phyloP scores from a whole-genome alignment of 2,888 invertebrate genomes.

The Arenicola marina region DNA sequence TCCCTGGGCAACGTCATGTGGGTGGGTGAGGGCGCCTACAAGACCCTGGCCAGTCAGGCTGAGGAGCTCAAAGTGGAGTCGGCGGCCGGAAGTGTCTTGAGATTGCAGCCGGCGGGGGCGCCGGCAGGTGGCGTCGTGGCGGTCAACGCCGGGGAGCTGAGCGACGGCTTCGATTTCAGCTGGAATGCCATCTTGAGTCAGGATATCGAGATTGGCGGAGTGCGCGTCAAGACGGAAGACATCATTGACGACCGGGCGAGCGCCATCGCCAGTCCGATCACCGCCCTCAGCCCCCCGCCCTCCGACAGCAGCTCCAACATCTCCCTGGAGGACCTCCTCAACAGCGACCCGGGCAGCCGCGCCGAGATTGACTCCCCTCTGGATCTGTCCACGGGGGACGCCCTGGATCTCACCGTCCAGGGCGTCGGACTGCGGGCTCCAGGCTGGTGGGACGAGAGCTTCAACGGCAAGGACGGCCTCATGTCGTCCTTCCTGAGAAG shows the following conservation, averaged over 20 bases:
- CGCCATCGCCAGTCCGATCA: slow-evolving; percentile 27
- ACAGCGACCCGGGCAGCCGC: slow-evolving; percentile 36
- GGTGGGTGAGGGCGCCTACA: background rate
- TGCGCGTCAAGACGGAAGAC: slow-evolving; percentile 54
- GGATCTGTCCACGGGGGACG: slow-evolving; percentile 41
- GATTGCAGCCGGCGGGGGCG: background rate
- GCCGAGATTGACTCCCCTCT: slow-evolving; percentile 33
- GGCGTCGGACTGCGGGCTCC: slow-evolving; percentile 58
- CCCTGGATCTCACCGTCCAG: slow-evolving; percentile 54
- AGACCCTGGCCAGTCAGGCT: background rate
- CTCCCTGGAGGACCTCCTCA: slow-evolving; percentile 52
- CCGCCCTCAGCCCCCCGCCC: slow-evolving; percentile 53
- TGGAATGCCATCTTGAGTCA: slow-evolving; percentile 56
- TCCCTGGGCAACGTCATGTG: background rate
- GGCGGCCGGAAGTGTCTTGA: background rate
- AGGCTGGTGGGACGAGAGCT: slow-evolving; percentile 56
- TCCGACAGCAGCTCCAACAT: slow-evolving; percentile 54
- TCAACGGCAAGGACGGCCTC: slow-evolving; percentile 18
- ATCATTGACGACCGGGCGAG: slow-evolving; percentile 44
- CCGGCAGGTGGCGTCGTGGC: background rate
- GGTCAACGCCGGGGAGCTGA: slow-evolving; percentile 6
- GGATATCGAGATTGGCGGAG: slow-evolving; percentile 56
- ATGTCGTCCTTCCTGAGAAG: background rate
- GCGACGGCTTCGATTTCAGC: slow-evolving; percentile 46
- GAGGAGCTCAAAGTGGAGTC: background rate